Percentiles rank a stretch among this genome's conserved stretches.
phyloP scores from a whole-genome alignment of 2,888 invertebrate genomes.

The Perizoma affinitatum region DNA sequence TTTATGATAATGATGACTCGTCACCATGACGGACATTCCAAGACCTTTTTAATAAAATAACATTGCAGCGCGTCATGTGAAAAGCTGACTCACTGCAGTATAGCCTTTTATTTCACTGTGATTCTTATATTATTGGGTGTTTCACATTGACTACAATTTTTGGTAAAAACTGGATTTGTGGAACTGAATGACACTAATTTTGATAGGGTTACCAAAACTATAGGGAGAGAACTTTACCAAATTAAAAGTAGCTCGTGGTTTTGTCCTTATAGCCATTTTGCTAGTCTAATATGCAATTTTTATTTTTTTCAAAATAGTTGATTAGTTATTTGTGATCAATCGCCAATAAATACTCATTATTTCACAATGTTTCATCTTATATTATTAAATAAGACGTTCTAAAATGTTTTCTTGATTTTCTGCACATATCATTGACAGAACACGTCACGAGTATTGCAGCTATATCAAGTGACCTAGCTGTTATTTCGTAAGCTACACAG shows the following conservation, averaged over 20 bases:
- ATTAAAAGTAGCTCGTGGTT: too few species aligned
- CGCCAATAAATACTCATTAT: not conserved
- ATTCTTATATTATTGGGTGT: too few species aligned
- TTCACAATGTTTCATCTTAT: not conserved
- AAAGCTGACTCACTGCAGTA: slow-evolving; percentile 1
- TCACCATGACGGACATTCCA: slow-evolving; percentile 13
- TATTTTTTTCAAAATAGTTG: too few species aligned
- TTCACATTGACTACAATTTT: too few species aligned
- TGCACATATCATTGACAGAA: too few species aligned
- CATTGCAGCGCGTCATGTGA: slow-evolving; percentile 3
- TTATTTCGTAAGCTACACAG: slow-evolving; percentile 6
- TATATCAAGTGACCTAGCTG: slow-evolving; percentile 15
- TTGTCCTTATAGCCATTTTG: too few species aligned
- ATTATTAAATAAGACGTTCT: too few species aligned
- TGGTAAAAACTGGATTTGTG: too few species aligned
- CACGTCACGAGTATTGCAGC: not conserved
- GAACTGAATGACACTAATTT: too few species aligned
- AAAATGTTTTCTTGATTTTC: too few species aligned
- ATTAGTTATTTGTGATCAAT: too few species aligned
- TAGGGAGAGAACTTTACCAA: not conserved
- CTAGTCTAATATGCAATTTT: too few species aligned
- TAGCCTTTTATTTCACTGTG: not conserved
- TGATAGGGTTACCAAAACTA: not conserved
- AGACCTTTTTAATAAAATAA: slow-evolving; percentile 6
- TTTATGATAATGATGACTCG: not conserved